These are phyloP conservation scores for Menidia menidia DNA, from an alignment of 2,797 vertebrate genomes.

Conservation along the genomic window DNA sequence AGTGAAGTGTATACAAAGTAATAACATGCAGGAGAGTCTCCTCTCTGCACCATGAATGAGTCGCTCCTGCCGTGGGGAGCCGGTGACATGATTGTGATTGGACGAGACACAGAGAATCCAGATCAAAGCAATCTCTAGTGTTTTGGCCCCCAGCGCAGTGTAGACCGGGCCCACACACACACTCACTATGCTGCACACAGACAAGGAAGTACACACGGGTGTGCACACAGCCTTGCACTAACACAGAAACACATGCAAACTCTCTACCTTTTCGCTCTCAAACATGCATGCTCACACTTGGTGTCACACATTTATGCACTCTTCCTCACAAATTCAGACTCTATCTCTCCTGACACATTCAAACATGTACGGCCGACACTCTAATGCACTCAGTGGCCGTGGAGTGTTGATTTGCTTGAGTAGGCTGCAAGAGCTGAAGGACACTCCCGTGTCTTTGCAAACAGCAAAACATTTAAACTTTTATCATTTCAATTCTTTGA, in stretches of 20 bases:
- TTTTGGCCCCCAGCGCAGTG: conserved; percentile 86
- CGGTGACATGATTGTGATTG: conserved; percentile 88
- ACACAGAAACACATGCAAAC: conserved; percentile 60
- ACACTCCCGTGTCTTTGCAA: conserved; percentile 30
- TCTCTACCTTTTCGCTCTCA: conserved; percentile 69
- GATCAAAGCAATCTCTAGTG: conserved; percentile 90
- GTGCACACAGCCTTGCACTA: conserved; percentile 29
- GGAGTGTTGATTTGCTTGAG: conserved; percentile 53
- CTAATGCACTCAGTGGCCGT: conserved; percentile 56
- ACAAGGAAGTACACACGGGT: conserved; percentile 57
- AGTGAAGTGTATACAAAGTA: conserved; percentile 80
- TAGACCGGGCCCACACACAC: conserved; percentile 78
- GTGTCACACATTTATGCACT: conserved; percentile 64
- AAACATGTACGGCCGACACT: conserved; percentile 53
- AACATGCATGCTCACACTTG: conserved; percentile 56
- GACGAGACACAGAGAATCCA: conserved; percentile 87
- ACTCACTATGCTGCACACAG: conserved; percentile 50
- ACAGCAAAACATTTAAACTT: conserved; percentile 12
- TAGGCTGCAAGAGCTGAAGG: conserved; percentile 43
- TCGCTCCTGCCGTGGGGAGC: conserved; percentile 81
- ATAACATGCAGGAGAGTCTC: conserved; percentile 80
- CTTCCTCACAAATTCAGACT: conserved; percentile 50
- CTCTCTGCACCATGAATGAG: conserved; percentile 83
- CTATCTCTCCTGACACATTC: conserved; percentile 57
- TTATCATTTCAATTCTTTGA: not conserved